These are phyloP conservation scores for Phasia obesa DNA, from an alignment of 2,888 invertebrate species.

Conservation along the genomic window DNA sequence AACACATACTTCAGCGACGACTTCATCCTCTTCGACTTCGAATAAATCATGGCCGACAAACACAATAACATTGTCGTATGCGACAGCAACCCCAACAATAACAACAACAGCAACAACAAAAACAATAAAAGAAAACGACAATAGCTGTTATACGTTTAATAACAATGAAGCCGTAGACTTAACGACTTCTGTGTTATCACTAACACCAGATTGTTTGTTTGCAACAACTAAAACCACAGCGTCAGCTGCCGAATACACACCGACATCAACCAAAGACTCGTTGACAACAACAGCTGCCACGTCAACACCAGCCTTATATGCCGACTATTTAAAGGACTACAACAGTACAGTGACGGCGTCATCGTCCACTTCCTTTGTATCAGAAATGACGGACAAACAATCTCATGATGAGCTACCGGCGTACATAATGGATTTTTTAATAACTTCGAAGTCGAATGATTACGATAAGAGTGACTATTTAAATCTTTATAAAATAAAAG, in stretches of 20 bases:
- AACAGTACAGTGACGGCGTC: slow-evolving; percentile 71
- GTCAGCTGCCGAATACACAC: slow-evolving; percentile 5
- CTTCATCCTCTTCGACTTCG: slow-evolving; percentile 38
- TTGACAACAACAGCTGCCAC: slow-evolving; percentile 28
- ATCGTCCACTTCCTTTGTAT: slow-evolving; percentile 45
- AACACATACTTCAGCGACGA: slow-evolving; percentile 67
- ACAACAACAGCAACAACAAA: not conserved
- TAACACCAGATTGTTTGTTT: slow-evolving; percentile 48
- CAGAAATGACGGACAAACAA: not conserved
- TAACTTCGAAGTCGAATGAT: slow-evolving; percentile 7
- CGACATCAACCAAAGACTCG: not conserved
- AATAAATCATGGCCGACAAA: slow-evolving; percentile 46
- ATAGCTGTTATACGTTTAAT: slow-evolving; percentile 4
- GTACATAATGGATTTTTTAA: slow-evolving; percentile 70
- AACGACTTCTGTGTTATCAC: not conserved
- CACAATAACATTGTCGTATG: slow-evolving; percentile 21
- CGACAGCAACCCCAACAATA: not conserved
- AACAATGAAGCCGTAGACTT: slow-evolving; percentile 6
- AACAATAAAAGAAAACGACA: not conserved
- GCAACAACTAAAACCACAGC: slow-evolving; percentile 42
- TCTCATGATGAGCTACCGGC: slow-evolving; percentile 60
- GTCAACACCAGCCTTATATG: slow-evolving; percentile 71
- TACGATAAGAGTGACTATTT: slow-evolving; percentile 20
- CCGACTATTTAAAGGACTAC: slow-evolving; percentile 75
- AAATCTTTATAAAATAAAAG: slow-evolving; percentile 40